Evolutionary conservation across 2,797 vertebrate species (phyloP).

Genomic region (Etheostoma nigrum): DNA sequence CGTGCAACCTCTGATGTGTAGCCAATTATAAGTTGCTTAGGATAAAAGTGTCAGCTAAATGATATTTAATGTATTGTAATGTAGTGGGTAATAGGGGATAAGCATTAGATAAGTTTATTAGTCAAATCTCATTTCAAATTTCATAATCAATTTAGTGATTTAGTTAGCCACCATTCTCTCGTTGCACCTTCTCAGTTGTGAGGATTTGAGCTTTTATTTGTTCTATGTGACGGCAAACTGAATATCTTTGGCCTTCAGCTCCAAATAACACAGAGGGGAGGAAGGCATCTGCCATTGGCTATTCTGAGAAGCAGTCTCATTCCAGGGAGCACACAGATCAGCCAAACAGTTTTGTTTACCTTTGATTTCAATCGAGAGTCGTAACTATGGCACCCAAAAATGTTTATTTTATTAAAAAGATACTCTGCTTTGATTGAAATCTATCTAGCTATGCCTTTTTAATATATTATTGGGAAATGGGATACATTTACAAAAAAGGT

Average conservation of each 20-base stretch:
- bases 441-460: background rate
- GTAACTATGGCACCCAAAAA: background rate
- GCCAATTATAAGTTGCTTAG: too few relatives aligned
- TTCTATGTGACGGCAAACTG: background rate
- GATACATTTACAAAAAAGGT: background rate
- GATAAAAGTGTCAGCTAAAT: too few relatives aligned
- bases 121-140: background rate
- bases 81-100: too few relatives aligned
- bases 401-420: background rate
- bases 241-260: conserved; percentile 77
- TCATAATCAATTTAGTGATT: background rate
- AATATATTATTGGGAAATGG: background rate
- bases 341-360: conserved; percentile 67
- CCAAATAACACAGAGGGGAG: conserved; percentile 83
- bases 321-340: conserved; percentile 75
- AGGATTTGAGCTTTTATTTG: background rate
- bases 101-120: background rate
- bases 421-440: background rate
- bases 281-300: conserved; percentile 85
- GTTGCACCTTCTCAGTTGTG: background rate
- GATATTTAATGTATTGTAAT: too few relatives aligned
- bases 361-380: conserved; percentile 25
- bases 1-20: too few relatives aligned
- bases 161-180: background rate
- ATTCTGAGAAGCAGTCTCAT: conserved; percentile 87